Evolutionary conservation across 2,888 invertebrate genomes (phyloP).

Genomic region (Drosophila dives): DNA sequence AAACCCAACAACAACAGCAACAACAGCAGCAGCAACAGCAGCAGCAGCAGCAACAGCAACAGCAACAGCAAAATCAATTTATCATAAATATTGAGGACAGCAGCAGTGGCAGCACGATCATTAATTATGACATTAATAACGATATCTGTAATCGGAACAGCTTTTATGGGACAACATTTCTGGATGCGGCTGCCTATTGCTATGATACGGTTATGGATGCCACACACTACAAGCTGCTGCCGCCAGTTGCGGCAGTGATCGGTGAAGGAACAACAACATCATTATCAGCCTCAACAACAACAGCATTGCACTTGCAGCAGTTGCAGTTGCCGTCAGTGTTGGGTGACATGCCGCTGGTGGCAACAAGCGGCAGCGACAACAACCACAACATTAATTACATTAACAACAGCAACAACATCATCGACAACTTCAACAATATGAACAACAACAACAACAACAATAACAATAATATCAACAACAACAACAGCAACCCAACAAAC

Average conservation of each 20-base stretch:
- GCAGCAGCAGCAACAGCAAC: constrained; percentile 29
- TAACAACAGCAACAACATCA: constrained; percentile 25
- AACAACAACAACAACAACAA: constrained; percentile 16
- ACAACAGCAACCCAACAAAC: constrained; percentile 29
- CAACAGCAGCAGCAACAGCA: constrained; percentile 44
- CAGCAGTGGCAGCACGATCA: constrained; percentile 17
- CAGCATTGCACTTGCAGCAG: constrained; percentile 35
- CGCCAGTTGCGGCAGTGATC: constrained; percentile 23
- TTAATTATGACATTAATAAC: constrained; percentile 25
- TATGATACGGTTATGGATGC: constrained; percentile 70
- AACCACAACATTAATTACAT: constrained; percentile 11
- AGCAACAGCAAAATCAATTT: constrained; percentile 33
- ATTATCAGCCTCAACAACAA: constrained; percentile 24
- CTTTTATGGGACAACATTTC: constrained; percentile 54
- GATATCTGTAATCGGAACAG: constrained; percentile 40
- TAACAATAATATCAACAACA: constrained; percentile 2
- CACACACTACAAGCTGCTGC: constrained; percentile 52
- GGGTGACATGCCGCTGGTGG: constrained; percentile 9
- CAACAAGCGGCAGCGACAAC: constrained; percentile 24
- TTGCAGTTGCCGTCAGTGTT: constrained; percentile 26
- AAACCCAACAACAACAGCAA: constrained; percentile 37
- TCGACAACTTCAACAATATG: constrained; percentile 15
- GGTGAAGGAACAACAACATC: constrained; percentile 11
- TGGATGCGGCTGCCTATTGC: constrained; percentile 67
- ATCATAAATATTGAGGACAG: constrained; percentile 18